phyloP scores from a whole-genome alignment of 2,797 vertebrate genomes.

The Pseudomugil tenellus region DNA sequence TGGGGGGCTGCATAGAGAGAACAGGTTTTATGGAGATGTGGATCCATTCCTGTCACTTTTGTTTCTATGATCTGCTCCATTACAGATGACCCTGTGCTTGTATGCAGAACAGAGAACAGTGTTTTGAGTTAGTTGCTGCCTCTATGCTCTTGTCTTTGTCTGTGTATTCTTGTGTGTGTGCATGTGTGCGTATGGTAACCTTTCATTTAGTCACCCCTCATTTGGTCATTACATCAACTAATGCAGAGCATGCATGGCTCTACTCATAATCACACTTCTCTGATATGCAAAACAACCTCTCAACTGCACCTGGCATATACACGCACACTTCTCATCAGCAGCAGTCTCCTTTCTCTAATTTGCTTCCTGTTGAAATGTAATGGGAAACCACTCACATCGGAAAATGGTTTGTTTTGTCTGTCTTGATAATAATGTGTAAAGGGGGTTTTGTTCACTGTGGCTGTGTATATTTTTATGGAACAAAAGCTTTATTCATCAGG shows the following conservation, averaged over 20 bases:
- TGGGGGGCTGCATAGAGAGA: slow-evolving; percentile 49
- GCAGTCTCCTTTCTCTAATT: slow-evolving; percentile 69
- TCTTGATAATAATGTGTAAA: slow-evolving; percentile 70
- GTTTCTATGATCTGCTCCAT: slow-evolving; percentile 52
- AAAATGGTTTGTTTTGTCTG: slow-evolving; percentile 78
- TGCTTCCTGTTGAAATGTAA: slow-evolving; percentile 76
- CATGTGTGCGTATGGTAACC: slow-evolving; percentile 42
- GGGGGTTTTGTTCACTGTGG: slow-evolving; percentile 37
- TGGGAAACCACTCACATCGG: slow-evolving; percentile 74
- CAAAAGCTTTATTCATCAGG: slow-evolving; percentile 56
- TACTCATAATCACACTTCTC: slow-evolving; percentile 76
- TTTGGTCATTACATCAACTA: slow-evolving; percentile 77
- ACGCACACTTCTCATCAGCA: slow-evolving; percentile 69
- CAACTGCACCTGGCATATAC: slow-evolving; percentile 77
- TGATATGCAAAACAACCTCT: slow-evolving; percentile 83
- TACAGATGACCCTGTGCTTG: slow-evolving; percentile 62
- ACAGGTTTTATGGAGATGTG: slow-evolving; percentile 75
- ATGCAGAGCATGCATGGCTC: slow-evolving; percentile 70
- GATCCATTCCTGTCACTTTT: slow-evolving; percentile 52
- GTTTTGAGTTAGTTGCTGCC: slow-evolving; percentile 25
- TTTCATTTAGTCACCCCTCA: slow-evolving; percentile 69
- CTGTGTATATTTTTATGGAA: slow-evolving; percentile 52
- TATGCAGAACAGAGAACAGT: slow-evolving; percentile 34
- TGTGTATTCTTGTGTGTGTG: slow-evolving; percentile 11
- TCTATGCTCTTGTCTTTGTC: slow-evolving; percentile 15